Base-by-base conservation (phyloP, 2,888 invertebrate genomes). In the Zhuqinia jingwanae region DNA sequence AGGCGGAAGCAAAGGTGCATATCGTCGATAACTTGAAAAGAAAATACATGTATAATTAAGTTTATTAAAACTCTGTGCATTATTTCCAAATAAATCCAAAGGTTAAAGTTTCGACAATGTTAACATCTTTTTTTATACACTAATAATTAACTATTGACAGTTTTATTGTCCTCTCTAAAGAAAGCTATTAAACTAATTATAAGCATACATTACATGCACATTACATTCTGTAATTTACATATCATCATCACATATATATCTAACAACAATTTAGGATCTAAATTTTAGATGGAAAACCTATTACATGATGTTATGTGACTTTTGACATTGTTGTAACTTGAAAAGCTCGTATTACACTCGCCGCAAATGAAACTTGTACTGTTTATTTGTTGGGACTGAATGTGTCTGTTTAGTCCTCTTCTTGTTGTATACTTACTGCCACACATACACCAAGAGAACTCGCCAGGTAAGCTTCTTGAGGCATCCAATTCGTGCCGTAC, bases 241-340 rank as follows among this genome's bases (percentile, higher is more conserved):
- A n/a, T n/a, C 50, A 50, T 50, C 50, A 50, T 50, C 50, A 50
- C 56, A 17, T n/a, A n/a, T n/a, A n/a, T n/a, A n/a, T n/a, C n/a
- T n/a, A n/a, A n/a, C n/a, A n/a, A n/a, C n/a, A n/a, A n/a, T n/a
- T n/a, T n/a, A n/a, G n/a, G n/a, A n/a, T n/a, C n/a, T n/a, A n/a
- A n/a, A n/a, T n/a, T n/a, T n/a, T n/a, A n/a, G n/a, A n/a, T n/a
- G n/a, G n/a, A n/a, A 56, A 17, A 3, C 2, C 20, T 5, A 56
- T 8, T 6, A 56, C 56, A 63, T 3, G 2, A 11, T n/a, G 5
- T n/a, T 15, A 63, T 15, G 27, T 63, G 63, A 6, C n/a, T 27
- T 63, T 11, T n/a, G 10, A 27, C 30, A 3, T n/a, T n/a, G 1
- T 15, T 15, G n/a, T 13, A 30, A 15, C 30, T 63, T n/a, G 10